Base-by-base conservation (phyloP, 2,888 invertebrate species). In the Eugnorisma glareosa region DNA sequence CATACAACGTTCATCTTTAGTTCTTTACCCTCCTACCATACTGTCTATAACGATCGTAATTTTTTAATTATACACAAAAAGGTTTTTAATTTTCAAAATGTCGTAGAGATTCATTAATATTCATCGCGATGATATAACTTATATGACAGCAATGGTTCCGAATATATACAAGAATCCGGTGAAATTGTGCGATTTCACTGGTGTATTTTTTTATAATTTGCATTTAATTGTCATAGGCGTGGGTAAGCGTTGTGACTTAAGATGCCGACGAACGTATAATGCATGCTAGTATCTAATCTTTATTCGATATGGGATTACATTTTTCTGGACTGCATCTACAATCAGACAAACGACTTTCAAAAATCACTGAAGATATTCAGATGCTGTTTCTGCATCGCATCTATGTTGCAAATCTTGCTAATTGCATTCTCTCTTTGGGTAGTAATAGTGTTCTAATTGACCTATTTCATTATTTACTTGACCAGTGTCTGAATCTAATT, bases 21-120 rank as follows among this genome's bases (percentile, higher is more conserved):
- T 59, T 31, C 1, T 59, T 69, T 63, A 37, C 67, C 28, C 28
- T 68, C 40, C 57, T 82, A 66, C 43, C 75, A 51, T 31, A 48
- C 48, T 66, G 51, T 69, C 79, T 71, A 31, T 77, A 69, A 76
- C 63, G 28, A 79, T 73, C 69, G 61, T 73, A 82, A 57, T 79
- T 73, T 80, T 69, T 74, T 77, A 81, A 86, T 84, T 75, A 77
- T 51, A 73, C 31, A 61, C 54, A 71, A 77, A 77, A 54, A 66
- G 31, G 57, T 13, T 81, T 83, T 77, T 79, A 75, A 73, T 78
- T 79, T 79, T 31, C 24, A 66, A 81, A 83, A 83, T 84, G 73
- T 86, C 68, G 77, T 89, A 83, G 87, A 88, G 83, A 81, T 85
- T 86, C 89, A 92, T 94, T 89, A 91, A 94, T 94, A 94, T 94